Evolutionary conservation across 2,888 invertebrate species (phyloP).

Genomic region (Dendrolimus pini): DNA sequence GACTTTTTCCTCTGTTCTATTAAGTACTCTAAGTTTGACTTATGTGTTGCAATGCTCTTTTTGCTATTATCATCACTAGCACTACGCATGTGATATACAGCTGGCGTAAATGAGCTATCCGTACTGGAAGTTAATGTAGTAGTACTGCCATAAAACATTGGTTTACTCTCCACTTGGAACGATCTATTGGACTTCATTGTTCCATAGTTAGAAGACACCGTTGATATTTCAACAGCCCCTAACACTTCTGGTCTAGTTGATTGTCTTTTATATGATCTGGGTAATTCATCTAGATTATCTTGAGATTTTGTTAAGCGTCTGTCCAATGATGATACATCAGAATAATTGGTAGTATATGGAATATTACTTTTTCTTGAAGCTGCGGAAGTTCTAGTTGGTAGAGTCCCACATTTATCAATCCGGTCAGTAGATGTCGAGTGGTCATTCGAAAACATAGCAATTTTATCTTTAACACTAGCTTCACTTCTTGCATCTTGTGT

Average conservation of each 20-base stretch:
- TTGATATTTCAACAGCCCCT: slow-evolving; percentile 64
- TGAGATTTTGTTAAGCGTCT: slow-evolving; percentile 66
- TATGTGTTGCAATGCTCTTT: slow-evolving; percentile 63
- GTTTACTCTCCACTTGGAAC: slow-evolving; percentile 42
- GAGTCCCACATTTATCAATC: slow-evolving; percentile 60
- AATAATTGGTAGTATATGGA: slow-evolving; percentile 41
- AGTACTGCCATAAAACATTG: slow-evolving; percentile 66
- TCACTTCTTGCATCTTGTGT: slow-evolving; percentile 87
- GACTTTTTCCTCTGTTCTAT: slow-evolving; percentile 89
- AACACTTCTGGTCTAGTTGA: slow-evolving; percentile 65
- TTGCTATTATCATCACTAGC: slow-evolving; percentile 61
- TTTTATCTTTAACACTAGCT: slow-evolving; percentile 89
- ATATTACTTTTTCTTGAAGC: slow-evolving; percentile 43
- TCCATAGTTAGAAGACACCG: slow-evolving; percentile 31
- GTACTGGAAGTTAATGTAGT: slow-evolving; percentile 47
- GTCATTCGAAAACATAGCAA: slow-evolving; percentile 88
- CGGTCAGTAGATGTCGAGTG: slow-evolving; percentile 52
- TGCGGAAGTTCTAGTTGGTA: slow-evolving; percentile 45
- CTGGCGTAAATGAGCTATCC: slow-evolving; percentile 42
- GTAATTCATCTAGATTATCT: slow-evolving; percentile 73
- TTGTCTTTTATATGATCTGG: slow-evolving; percentile 49
- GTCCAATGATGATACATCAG: slow-evolving; percentile 55
- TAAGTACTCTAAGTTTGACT: slow-evolving; percentile 83
- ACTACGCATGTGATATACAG: slow-evolving; percentile 58
- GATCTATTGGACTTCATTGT: slow-evolving; percentile 27